Evolutionary conservation across 92 coral and sea anemone species (phyloP).

Genomic region (Diadumene lineata): DNA sequence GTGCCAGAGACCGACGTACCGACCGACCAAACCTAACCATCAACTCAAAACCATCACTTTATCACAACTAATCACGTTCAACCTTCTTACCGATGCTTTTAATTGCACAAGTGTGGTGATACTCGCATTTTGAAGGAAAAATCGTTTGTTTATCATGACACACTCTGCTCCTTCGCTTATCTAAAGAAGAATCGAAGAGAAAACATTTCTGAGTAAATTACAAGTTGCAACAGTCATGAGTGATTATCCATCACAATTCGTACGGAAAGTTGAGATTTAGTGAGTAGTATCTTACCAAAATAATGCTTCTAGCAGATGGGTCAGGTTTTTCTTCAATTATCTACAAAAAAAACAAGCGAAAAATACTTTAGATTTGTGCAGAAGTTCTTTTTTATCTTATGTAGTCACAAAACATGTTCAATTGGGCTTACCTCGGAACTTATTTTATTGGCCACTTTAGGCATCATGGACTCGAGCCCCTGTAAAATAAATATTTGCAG

Average conservation of each 20-base stretch:
- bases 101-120: slow-evolving; percentile 81
- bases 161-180: slow-evolving; percentile 93
- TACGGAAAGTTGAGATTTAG: too few relatives aligned
- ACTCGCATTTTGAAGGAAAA: slow-evolving; percentile 76
- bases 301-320: slow-evolving; percentile 60
- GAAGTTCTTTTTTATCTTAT: too few relatives aligned
- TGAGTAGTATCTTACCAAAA: slow-evolving; percentile 43
- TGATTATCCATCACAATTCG: too few relatives aligned
- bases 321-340: slow-evolving; percentile 55
- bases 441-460: slow-evolving; percentile 74
- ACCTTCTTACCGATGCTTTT: slow-evolving; percentile 82
- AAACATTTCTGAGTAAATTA: background rate
- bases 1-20: too few relatives aligned
- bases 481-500: slow-evolving; percentile 1
- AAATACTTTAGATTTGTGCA: background rate
- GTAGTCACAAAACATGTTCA: too few relatives aligned
- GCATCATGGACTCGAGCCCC: slow-evolving; percentile 90
- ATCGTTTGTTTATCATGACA: slow-evolving; percentile 80
- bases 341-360: slow-evolving; percentile 3
- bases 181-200: slow-evolving; percentile 38
- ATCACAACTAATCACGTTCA: too few relatives aligned
- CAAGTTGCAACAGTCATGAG: too few relatives aligned
- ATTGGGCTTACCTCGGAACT: slow-evolving; percentile 63
- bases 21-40: too few relatives aligned
- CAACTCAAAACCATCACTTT: too few relatives aligned